These are phyloP conservation scores for Trinorchestia longiramus DNA, from an alignment of 1,140 invertebrate genomes.

Conservation along the genomic window DNA sequence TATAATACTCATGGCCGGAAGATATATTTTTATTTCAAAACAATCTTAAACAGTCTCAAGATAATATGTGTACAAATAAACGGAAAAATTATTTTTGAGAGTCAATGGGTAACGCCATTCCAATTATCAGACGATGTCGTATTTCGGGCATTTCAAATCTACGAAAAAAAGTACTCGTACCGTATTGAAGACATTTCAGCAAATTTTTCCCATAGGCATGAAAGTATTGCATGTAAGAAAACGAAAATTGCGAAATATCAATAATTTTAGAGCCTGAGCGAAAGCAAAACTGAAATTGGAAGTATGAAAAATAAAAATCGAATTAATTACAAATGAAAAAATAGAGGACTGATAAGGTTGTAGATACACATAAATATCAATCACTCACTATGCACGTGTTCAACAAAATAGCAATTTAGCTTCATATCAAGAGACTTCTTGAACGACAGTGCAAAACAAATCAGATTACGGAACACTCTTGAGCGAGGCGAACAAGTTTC, in stretches of 20 bases:
- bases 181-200: no score
- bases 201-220: no score
- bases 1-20: no score
- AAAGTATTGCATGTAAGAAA: no score
- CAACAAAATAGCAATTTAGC: background rate
- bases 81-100: no score
- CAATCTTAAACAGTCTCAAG: no score
- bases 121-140: no score
- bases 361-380: background rate
- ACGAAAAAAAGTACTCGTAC: no score
- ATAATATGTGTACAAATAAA: no score
- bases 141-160: no score
- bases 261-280: background rate
- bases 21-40: no score
- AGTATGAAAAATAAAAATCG: background rate
- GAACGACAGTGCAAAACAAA: background rate
- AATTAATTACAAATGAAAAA: background rate
- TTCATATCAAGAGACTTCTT: background rate
- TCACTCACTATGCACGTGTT: background rate
- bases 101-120: no score
- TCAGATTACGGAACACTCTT: background rate
- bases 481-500: background rate
- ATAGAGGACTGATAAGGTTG: background rate
- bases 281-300: background rate
- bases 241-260: background rate